These are phyloP conservation scores for Mesembrinibis cayennensis DNA, from an alignment of 2,113 vertebrate species.

Conservation along the genomic window DNA sequence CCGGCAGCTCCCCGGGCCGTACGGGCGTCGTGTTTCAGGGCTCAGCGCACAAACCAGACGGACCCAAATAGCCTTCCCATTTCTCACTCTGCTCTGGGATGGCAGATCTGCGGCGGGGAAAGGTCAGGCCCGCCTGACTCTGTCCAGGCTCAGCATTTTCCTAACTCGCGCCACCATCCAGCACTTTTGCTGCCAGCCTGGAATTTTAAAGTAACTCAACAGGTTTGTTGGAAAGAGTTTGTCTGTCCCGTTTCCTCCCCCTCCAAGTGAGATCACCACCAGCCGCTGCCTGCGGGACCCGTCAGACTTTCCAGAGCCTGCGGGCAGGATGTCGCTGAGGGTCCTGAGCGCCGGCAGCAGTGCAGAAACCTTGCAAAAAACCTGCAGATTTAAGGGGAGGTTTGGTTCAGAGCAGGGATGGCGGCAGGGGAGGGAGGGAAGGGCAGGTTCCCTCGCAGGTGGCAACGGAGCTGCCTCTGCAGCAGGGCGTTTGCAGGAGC, in stretches of 20 bases:
- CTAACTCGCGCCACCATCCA: neutral
- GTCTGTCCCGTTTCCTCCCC: slow-evolving; percentile 57
- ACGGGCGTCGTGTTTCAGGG: neutral
- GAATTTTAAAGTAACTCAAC: slow-evolving; percentile 70
- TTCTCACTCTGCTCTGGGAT: neutral
- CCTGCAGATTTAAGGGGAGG: neutral
- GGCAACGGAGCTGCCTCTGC: neutral
- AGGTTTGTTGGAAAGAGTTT: slow-evolving; percentile 65
- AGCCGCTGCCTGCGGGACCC: slow-evolving; percentile 18
- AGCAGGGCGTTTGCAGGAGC: neutral
- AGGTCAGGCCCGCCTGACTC: slow-evolving; percentile 46
- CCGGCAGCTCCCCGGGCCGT: neutral
- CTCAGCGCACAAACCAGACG: slow-evolving; percentile 9
- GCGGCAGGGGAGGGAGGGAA: neutral
- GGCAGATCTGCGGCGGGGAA: neutral
- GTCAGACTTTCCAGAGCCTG: slow-evolving; percentile 57
- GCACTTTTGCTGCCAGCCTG: slow-evolving; percentile 52
- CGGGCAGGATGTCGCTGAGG: slow-evolving; percentile 26
- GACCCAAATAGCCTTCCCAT: slow-evolving; percentile 23
- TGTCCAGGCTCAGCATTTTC: slow-evolving; percentile 55
- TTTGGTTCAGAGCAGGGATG: neutral
- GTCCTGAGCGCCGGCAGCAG: neutral
- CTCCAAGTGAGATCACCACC: slow-evolving; percentile 59
- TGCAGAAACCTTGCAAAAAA: neutral
- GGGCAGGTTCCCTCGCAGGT: fast-evolving